Evolutionary conservation across 2,113 vertebrate species (phyloP).

Genomic region (Otis tarda): DNA sequence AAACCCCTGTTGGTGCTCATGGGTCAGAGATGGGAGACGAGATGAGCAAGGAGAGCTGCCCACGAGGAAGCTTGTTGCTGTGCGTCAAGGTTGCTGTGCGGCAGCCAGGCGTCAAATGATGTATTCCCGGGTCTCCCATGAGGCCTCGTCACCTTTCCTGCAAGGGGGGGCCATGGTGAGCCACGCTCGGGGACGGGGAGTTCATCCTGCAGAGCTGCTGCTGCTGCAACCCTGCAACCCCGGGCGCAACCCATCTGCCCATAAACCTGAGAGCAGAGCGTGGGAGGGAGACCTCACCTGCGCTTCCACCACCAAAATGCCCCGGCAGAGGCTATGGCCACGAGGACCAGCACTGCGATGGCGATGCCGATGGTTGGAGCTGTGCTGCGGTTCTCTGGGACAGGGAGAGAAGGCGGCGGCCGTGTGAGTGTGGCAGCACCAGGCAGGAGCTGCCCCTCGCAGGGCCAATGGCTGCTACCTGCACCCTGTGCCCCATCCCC

Average conservation of each 20-base stretch:
- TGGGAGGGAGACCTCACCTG: background rate
- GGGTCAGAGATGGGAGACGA: background rate
- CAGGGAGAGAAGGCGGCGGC: background rate
- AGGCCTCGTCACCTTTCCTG: background rate
- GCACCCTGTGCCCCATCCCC: rapidly evolving
- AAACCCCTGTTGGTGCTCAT: rapidly evolving
- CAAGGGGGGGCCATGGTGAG: background rate
- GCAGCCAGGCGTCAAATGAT: background rate
- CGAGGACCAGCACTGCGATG: background rate
- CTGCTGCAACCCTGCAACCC: background rate
- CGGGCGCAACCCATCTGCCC: background rate
- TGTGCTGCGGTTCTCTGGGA: background rate
- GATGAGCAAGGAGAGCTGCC: background rate
- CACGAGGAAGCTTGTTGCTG: background rate
- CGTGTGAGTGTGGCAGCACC: background rate
- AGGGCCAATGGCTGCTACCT: background rate
- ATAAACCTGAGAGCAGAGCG: background rate
- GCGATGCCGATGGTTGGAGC: background rate
- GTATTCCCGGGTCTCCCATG: background rate
- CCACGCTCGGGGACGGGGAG: rapidly evolving
- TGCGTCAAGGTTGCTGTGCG: background rate
- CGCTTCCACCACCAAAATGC: background rate
- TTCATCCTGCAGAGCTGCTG: background rate
- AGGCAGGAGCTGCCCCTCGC: background rate
- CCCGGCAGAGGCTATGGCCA: background rate